Conservation (phyloP, 2,888 invertebrate genomes). For the Hymenopus coronatus region DNA sequence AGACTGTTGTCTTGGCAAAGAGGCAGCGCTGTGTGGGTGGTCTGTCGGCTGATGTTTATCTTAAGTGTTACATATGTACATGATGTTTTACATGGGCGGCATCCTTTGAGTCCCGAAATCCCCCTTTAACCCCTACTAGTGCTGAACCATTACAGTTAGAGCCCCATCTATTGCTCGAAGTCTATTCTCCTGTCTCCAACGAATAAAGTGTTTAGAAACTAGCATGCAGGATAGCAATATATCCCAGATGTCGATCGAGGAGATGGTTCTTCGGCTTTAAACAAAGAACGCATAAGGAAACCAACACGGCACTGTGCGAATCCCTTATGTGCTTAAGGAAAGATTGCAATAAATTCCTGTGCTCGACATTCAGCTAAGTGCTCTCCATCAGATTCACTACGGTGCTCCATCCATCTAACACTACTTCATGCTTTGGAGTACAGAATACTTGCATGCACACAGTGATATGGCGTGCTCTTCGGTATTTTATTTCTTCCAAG, state of each 20-base stretch:
- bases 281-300: not conserved
- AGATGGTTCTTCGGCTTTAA: not conserved
- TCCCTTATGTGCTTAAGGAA: not conserved
- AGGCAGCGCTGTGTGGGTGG: no score
- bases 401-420: not conserved
- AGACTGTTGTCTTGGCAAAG: no score
- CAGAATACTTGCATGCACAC: not conserved
- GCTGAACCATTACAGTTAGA: no score
- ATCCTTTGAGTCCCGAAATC: no score
- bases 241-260: not conserved
- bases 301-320: not conserved
- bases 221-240: not conserved
- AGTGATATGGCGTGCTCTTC: not conserved
- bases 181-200: no score
- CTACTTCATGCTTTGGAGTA: not conserved
- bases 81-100: no score
- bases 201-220: no score
- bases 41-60: no score
- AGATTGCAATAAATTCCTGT: not conserved
- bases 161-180: no score
- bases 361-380: not conserved
- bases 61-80: no score
- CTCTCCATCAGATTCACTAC: not conserved
- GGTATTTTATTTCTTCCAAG: not conserved
- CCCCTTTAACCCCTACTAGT: no score